A percentile compares a stretch with the other conserved stretches of the same genome.
These are phyloP conservation scores for Drosophila ficusphila DNA, from an alignment of 1,140 invertebrate species.

Conservation along the genomic window DNA sequence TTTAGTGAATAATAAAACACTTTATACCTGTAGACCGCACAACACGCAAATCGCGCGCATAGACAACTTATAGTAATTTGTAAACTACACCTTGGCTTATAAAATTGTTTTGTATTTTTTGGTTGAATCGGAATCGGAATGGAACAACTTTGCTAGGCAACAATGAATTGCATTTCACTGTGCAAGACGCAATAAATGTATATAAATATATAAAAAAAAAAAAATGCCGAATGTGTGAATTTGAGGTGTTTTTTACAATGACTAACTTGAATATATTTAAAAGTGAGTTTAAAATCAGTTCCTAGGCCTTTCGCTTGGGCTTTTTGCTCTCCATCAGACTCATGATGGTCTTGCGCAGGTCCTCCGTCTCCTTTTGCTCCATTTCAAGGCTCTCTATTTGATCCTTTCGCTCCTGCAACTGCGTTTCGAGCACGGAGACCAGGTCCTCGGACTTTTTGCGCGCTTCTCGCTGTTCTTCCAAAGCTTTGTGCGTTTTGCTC, in stretches of 20 bases:
- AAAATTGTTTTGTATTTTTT: constrained; percentile 36
- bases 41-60: constrained; percentile 3
- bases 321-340: constrained; percentile 83
- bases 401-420: constrained; percentile 76
- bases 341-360: constrained; percentile 81
- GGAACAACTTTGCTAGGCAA: constrained; percentile 35
- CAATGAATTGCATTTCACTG: constrained; percentile 19
- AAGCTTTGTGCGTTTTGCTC: constrained; percentile 62
- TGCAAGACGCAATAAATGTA: constrained; percentile 70
- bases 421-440: constrained; percentile 70
- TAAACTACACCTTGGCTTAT: constrained; percentile 38
- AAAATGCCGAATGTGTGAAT: not conserved
- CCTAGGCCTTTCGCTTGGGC: constrained; percentile 72
- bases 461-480: constrained; percentile 76
- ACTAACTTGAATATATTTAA: not conserved
- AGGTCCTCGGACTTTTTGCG: constrained; percentile 77
- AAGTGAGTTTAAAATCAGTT: not conserved
- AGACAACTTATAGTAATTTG: constrained; percentile 27
- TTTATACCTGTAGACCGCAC: constrained; percentile 27
- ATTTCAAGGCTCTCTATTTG: constrained; percentile 75
- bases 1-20: constrained; percentile 44
- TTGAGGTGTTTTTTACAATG: not conserved
- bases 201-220: constrained; percentile 47
- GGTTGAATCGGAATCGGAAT: constrained; percentile 63
- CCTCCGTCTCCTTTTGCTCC: constrained; percentile 80